These are phyloP conservation scores for Euschistus heros DNA, from an alignment of 1,140 invertebrate species.

Conservation along the genomic window DNA sequence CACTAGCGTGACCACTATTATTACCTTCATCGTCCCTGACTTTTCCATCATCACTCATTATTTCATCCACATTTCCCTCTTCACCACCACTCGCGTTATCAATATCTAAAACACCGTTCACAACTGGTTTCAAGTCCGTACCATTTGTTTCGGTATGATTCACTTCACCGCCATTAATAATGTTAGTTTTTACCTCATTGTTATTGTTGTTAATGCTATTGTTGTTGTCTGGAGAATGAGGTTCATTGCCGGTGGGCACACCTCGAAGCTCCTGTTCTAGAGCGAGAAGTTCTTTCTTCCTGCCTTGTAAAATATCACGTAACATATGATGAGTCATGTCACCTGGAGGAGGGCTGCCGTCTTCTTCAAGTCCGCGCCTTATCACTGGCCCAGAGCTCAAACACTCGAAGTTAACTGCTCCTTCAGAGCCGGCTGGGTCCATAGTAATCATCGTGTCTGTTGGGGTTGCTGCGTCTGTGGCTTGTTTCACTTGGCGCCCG, in stretches of 20 bases:
- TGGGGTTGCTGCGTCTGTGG: conserved; percentile 45
- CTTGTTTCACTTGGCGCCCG: conserved; percentile 61
- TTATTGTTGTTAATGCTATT: conserved; percentile 38
- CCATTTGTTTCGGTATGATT: conserved; percentile 36
- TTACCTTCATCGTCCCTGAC: conserved; percentile 36
- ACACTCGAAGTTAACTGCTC: conserved; percentile 31
- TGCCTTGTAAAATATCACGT: conserved; percentile 67
- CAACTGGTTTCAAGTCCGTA: conserved; percentile 27
- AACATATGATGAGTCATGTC: conserved; percentile 63
- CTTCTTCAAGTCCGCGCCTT: conserved; percentile 31
- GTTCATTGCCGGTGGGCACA: conserved; percentile 33
- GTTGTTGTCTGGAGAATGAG: conserved; percentile 41
- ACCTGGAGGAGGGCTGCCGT: conserved; percentile 30
- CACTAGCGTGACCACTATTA: conserved; percentile 45
- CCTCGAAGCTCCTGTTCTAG: conserved; percentile 47
- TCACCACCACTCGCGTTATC: conserved; percentile 42
- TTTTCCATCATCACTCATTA: conserved; percentile 34
- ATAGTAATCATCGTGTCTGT: conserved; percentile 45
- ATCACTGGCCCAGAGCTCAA: conserved; percentile 30
- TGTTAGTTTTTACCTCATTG: conserved; percentile 35
- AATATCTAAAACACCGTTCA: conserved; percentile 42
- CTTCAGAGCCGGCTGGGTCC: conserved; percentile 29
- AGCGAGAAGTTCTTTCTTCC: conserved; percentile 61
- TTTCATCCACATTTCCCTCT: conserved; percentile 37
- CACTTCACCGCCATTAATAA: conserved; percentile 28